Percentiles rank a stretch among this genome's conserved stretches.
These are phyloP conservation scores for Cathartes aura DNA, from an alignment of 2,113 vertebrate genomes.

Conservation along the genomic window DNA sequence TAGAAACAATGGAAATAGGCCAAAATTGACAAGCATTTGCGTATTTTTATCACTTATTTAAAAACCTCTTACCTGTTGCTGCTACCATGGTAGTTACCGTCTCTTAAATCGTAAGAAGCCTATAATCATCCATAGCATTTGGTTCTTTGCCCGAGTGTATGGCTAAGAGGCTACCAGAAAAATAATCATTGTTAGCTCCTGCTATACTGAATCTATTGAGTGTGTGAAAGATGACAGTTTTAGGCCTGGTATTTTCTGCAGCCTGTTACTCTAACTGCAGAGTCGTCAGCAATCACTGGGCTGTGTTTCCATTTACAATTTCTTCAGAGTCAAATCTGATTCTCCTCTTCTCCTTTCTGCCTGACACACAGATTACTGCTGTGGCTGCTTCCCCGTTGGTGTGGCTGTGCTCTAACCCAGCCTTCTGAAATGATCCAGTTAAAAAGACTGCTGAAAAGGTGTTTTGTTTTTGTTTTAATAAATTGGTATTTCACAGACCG, in stretches of 20 bases:
- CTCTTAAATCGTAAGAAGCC: not conserved
- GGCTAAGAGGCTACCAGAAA: not conserved
- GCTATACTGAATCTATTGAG: not conserved
- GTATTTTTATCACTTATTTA: not conserved
- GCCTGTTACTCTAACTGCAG: not conserved
- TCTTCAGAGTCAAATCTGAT: not conserved
- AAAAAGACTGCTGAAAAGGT: not conserved
- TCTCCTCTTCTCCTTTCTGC: not conserved
- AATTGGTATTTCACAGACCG: not conserved
- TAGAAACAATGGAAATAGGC: not conserved
- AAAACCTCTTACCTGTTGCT: not conserved
- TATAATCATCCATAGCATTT: not conserved
- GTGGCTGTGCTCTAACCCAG: not conserved
- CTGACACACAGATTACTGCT: not conserved
- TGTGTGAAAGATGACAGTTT: not conserved
- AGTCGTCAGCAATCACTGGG: not conserved
- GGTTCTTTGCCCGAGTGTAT: not conserved
- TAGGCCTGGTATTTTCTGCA: not conserved
- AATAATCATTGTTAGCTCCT: not conserved
- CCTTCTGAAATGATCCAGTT: not conserved
- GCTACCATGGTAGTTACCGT: not conserved
- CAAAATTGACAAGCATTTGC: not conserved
- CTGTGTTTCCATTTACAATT: not conserved
- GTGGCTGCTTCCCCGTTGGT: not conserved
- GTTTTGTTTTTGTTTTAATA: not conserved